Evolutionary conservation across 2,888 invertebrate species (phyloP), one percentile per base, ranked within the genome.

Genomic region (Cactoblastis cactorum): DNA sequence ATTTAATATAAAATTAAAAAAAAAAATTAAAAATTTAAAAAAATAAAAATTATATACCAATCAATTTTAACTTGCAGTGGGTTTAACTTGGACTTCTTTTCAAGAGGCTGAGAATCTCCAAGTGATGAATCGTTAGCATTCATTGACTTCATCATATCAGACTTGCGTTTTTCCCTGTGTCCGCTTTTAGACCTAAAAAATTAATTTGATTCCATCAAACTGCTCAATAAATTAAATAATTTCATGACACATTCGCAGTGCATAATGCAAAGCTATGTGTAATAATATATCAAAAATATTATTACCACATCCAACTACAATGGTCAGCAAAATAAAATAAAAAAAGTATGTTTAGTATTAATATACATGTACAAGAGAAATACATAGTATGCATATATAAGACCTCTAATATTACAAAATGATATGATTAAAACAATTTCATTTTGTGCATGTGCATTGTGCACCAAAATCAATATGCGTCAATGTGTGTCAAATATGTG

Each of bases 101-200:
- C 90, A 47, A 74, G 57, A 0, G 87, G 88, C 58, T 80, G 86
- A 3, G 80, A 83, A 56, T 88, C 88, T 53, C 78, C 80, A 1
- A 80, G 57, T 0, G 83, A 78, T 0, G 71, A 71, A 49, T 88
- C 87, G 32, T 67, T 73, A 0, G 80, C 63, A 58, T 82, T 84
- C 59, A 83, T 82, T 0, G 82, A 84, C 55, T 82, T 86, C 80
- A 81, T 81, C 80, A 82, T 93, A 50, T 80, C 80, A 0, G 79
- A 76, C 54, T 77, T 78, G 50, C 79, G 73, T 74, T 95, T 95
- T 33, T 89, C 89, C 65, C 77, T 88, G 78, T 93, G 94, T 71
- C 93, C 92, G 62, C 91, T 89, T 71, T 93, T 92, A 24, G 92
- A 83, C 77, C 94, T 94, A 75, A 37, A 75, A n/a, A 43, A 6